Base-by-base conservation (phyloP, 2,888 invertebrate genomes). In the Andrena bucephala region DNA sequence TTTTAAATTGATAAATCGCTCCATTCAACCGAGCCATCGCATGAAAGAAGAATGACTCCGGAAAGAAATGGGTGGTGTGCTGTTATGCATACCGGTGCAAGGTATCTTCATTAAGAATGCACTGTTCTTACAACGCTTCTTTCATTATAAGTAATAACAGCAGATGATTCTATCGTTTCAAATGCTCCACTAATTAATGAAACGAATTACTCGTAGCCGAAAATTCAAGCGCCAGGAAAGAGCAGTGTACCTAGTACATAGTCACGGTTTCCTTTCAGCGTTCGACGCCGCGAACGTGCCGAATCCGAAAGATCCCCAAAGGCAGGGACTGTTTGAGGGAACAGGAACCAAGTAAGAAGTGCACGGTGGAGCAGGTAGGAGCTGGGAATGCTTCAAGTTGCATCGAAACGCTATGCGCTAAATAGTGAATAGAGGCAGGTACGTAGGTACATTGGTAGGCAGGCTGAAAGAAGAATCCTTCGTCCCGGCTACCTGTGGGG, bases 401-500 rank as follows among this genome's bases (percentile, higher is more conserved):
- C 68, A 84, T 68, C 60, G 62, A 59, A 75, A 75, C 57, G 71
- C 54, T 52, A 20, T 16, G 20, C n/a, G 48, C 52, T 68, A 78
- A 79, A 72, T 72, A 36, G 36, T 83, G 75, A 78, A 83, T 72
- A 73, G 71, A 69, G n/a, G 13, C 48, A 63, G 31, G 2, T 29
- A 36, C 13, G 62, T 72, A 57, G 10, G 29, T 59, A 42, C 52
- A 8, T n/a, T n/a, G 66, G 72, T n/a, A 27, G 69, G 29, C 16
- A 24, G 59, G 62, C 66, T 60, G 60, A 75, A 77, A 52, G 77
- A 79, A 77, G 76, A 85, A 83, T 59, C 16, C 42, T 36, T 29
- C 20, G 5, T 20, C 33, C 62, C 50, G 13, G 54, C 54, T 84
- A 71, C 60, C 68, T 75, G 54, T 2, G 57, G 7, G 52, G 29